Conservation (phyloP, 2,797 vertebrate genomes). For the Petrocephalus sullivani region DNA sequence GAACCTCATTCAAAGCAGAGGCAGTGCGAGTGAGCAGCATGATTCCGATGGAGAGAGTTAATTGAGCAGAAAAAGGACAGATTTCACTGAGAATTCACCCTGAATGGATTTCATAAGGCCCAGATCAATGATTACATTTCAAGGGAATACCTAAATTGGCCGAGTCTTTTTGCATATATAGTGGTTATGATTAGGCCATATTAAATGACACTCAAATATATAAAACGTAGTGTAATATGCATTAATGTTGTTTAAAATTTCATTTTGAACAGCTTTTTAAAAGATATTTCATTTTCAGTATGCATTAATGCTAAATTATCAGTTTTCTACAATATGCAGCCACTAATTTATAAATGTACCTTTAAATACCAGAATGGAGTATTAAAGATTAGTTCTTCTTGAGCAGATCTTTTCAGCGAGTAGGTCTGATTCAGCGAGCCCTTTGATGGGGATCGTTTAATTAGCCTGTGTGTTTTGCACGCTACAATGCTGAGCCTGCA, state of each 20-base stretch:
- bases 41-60: slow-evolving; percentile 45
- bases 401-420: neutral
- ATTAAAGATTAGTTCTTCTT: neutral
- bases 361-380: neutral
- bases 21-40: slow-evolving; percentile 35
- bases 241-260: slow-evolving; percentile 1
- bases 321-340: neutral
- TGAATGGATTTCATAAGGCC: slow-evolving; percentile 7
- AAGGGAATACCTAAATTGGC: slow-evolving; percentile 3
- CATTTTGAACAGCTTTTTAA: neutral
- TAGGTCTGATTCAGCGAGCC: neutral
- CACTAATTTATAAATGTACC: neutral
- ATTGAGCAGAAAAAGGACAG: slow-evolving; percentile 41
- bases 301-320: neutral
- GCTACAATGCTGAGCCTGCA: neutral
- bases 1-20: slow-evolving; percentile 30
- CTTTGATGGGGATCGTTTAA: neutral
- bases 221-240: neutral
- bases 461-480: neutral
- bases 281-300: neutral
- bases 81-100: slow-evolving; percentile 46
- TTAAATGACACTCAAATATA: neutral
- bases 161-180: slow-evolving; percentile 5
- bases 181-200: neutral
- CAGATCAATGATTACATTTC: neutral